Conservation (phyloP, 1,140 invertebrate species). For the Apis laboriosa region DNA sequence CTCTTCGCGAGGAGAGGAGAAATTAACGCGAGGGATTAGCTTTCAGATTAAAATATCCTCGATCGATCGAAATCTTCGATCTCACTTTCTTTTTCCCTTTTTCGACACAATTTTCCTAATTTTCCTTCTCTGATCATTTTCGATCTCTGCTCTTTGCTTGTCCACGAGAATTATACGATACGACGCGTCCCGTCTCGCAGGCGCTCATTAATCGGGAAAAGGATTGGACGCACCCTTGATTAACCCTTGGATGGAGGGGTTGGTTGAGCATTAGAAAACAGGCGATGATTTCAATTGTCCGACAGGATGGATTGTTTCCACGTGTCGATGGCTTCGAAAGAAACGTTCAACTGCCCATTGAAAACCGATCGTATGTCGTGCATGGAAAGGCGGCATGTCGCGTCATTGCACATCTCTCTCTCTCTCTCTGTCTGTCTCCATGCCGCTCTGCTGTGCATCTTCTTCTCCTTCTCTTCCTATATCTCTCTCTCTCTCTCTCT, state of each 20-base stretch:
- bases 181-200: neutral
- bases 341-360: slow-evolving; percentile 46
- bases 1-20: too few relatives aligned
- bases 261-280: slow-evolving; percentile 6
- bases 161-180: neutral
- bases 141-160: neutral
- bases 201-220: neutral
- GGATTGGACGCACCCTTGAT: slow-evolving; percentile 3
- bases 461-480: slow-evolving; percentile 27
- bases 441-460: neutral
- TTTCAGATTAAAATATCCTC: too few relatives aligned
- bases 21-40: too few relatives aligned
- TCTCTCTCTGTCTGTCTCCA: slow-evolving; percentile 2
- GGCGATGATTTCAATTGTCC: slow-evolving; percentile 6
- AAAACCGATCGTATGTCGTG: slow-evolving; percentile 59
- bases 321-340: slow-evolving; percentile 27
- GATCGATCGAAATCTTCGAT: too few relatives aligned
- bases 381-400: slow-evolving; percentile 57
- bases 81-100: too few relatives aligned
- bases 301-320: neutral
- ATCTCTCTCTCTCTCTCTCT: slow-evolving; percentile 16
- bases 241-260: slow-evolving; percentile 3
- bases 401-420: slow-evolving; percentile 54
- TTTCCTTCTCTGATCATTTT: too few relatives aligned
- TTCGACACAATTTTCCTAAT: too few relatives aligned